Evolutionary conservation across 1,140 invertebrate species (phyloP), one percentile per base, ranked within the genome.

Genomic region (Cepaea nemoralis): DNA sequence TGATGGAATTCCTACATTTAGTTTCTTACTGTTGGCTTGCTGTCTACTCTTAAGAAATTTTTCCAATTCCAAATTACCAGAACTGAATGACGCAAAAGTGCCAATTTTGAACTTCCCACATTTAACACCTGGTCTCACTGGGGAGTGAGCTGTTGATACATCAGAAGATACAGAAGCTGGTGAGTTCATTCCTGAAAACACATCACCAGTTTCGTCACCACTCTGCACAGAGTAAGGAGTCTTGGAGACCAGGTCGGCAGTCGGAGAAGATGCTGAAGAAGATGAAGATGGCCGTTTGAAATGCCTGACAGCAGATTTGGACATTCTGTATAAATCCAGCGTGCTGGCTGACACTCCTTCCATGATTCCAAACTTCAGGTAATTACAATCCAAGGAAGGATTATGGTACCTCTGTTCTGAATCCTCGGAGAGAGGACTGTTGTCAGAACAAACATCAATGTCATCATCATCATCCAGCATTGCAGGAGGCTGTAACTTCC

Each of bases 41-140:
- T 77, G 50, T 45, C 66, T 67, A 33, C 66, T 78, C 22, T 22
- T 55, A 2, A 77, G 33, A 50, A 73, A 77, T 31, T 55, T 77
- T 67, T 81, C 79, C 22, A 83, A 59, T 19, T 83, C 83, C 55
- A 83, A 81, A 69, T 84, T 83, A 69, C 84, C 83, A 78, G 85
- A 86, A 81, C 88, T 88, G 37, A 89, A 87, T 35, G 88, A 89
- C 45, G 86, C 89, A 84, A 87, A 90, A 63, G 86, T 88, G 77
- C 89, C 89, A 81, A 90, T 90, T 55, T 80, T 83, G 74, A 87
- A 89, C 71, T 87, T 88, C 22, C 89, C 89, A 82, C 84, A 82
- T 84, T 87, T 90, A 42, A 86, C 85, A 35, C 83, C 55, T 22
- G 12, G 77, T 73, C 19, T 73, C 16, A 27, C 27, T 27, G 78